phyloP scores from a whole-genome alignment of 2,888 invertebrate genomes.

The Laothoe populi region DNA sequence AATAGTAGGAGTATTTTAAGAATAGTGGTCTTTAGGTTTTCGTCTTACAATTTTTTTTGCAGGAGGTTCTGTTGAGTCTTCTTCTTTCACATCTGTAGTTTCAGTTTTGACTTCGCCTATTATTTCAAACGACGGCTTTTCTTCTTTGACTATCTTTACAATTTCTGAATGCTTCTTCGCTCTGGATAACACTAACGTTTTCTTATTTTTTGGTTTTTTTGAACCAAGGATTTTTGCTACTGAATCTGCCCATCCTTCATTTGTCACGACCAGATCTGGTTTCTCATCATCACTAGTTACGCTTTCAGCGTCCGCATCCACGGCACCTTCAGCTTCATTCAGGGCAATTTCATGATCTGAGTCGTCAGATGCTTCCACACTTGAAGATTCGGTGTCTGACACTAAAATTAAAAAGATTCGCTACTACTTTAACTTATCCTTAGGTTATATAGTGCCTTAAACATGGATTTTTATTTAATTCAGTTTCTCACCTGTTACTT shows the following conservation, averaged over 20 bases:
- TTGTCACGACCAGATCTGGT: conserved; percentile 66
- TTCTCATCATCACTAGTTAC: conserved; percentile 42
- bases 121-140: conserved; percentile 87
- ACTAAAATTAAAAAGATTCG: conserved; percentile 38
- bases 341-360: conserved; percentile 56
- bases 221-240: conserved; percentile 91
- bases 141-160: conserved; percentile 70
- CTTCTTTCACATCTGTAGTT: conserved; percentile 65
- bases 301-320: conserved; percentile 49
- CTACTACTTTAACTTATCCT: no score
- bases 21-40: background rate
- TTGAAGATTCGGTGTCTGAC: conserved; percentile 60
- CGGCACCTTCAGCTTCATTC: conserved; percentile 39
- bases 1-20: background rate
- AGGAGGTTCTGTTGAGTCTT: conserved; percentile 57
- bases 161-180: conserved; percentile 89
- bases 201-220: conserved; percentile 90
- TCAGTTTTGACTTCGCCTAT: conserved; percentile 84
- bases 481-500: conserved; percentile 58
- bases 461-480: conserved; percentile 21
- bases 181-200: conserved; percentile 90
- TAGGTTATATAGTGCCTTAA: no score
- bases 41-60: conserved; percentile 66
- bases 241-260: conserved; percentile 93
- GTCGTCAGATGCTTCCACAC: conserved; percentile 54